Evolutionary conservation across 92 coral and sea anemone species (phyloP).

Genomic region (Umimayanthus chanpuru): DNA sequence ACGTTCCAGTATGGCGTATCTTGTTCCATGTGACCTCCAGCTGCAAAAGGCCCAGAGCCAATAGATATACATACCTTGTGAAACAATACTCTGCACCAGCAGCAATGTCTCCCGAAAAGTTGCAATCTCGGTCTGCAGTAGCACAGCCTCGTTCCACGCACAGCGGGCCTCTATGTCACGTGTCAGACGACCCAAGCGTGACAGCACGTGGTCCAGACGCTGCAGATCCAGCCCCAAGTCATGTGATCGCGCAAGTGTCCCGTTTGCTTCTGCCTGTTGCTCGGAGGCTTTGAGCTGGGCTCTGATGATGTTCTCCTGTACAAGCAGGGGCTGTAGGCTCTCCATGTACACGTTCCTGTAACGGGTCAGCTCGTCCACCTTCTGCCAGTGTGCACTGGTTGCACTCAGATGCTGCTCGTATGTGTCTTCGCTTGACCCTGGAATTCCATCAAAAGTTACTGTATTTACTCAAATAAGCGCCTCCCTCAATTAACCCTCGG

Average conservation of each 20-base stretch:
- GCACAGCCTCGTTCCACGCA: constrained; percentile 43
- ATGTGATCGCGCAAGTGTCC: constrained; percentile 44
- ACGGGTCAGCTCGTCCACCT: constrained; percentile 47
- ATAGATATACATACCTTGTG: constrained; percentile 43
- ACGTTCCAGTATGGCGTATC: too few relatives aligned
- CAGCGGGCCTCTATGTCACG: constrained; percentile 60
- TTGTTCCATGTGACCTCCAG: too few relatives aligned
- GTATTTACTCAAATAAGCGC: too few relatives aligned
- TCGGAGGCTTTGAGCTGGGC: constrained; percentile 31
- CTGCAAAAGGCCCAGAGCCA: too few relatives aligned
- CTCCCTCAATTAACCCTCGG: too few relatives aligned
- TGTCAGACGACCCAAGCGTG: constrained; percentile 47
- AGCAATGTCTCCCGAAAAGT: constrained; percentile 37
- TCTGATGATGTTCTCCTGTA: constrained; percentile 43
- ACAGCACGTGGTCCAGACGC: constrained; percentile 57
- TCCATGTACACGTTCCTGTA: constrained; percentile 56
- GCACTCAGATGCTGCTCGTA: constrained; percentile 47
- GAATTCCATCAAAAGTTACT: not conserved
- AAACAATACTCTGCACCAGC: constrained; percentile 47
- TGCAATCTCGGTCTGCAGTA: constrained; percentile 43
- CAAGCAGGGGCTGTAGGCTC: constrained; percentile 56
- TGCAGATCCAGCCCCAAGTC: constrained; percentile 66
- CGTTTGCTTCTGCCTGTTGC: constrained; percentile 34
- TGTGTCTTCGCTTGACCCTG: constrained; percentile 15
- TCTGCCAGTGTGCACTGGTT: constrained; percentile 60